Conservation (phyloP, 2,113 vertebrate genomes). For the Trogon surrucura region DNA sequence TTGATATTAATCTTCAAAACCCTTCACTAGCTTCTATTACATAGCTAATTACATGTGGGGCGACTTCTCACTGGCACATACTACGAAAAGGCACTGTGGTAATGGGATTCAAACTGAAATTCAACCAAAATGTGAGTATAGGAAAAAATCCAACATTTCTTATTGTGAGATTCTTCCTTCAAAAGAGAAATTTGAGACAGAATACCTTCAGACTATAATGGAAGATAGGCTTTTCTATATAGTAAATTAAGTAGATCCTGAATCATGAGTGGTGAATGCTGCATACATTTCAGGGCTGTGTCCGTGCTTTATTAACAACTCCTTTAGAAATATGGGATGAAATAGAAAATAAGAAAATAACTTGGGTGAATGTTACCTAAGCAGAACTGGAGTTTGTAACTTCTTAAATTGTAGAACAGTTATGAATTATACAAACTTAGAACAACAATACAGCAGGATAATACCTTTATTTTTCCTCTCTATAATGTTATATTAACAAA, state of each 20-base stretch:
- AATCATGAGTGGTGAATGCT: not conserved
- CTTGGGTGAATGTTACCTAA: not conserved
- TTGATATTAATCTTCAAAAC: not conserved
- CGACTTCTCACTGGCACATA: not conserved
- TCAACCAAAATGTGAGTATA: not conserved
- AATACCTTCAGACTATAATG: not conserved
- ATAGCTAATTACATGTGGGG: not conserved
- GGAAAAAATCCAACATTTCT: not conserved
- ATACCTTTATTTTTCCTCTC: not conserved
- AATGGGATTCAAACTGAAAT: not conserved
- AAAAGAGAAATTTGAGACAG: not conserved
- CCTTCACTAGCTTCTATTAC: not conserved
- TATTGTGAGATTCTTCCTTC: not conserved
- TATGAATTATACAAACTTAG: not conserved
- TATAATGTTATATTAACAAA: not conserved
- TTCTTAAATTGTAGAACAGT: not conserved
- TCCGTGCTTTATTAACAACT: not conserved
- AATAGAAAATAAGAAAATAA: not conserved
- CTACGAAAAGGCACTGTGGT: not conserved
- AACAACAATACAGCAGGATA: not conserved
- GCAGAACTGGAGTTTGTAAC: not conserved
- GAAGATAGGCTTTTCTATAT: not conserved
- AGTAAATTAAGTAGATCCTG: not conserved
- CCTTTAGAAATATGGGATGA: not conserved
- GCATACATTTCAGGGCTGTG: not conserved